Evolutionary conservation across 2,797 vertebrate genomes (phyloP).

Genomic region (Lutra lutra): DNA sequence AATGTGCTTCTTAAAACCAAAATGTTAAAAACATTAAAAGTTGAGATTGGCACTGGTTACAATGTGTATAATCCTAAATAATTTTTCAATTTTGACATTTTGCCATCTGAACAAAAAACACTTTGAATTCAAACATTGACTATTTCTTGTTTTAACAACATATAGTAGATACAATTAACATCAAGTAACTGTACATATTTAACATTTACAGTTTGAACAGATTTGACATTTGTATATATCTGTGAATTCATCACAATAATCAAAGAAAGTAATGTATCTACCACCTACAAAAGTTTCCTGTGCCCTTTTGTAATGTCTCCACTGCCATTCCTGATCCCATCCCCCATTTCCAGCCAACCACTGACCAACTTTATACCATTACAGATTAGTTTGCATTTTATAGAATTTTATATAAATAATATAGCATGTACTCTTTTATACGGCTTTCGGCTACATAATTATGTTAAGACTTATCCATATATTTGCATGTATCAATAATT

Average conservation of each 20-base stretch:
- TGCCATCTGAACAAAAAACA: neutral
- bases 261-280: neutral
- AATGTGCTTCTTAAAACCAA: neutral
- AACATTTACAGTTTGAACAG: neutral
- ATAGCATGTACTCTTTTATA: neutral
- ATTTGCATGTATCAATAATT: neutral
- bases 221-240: neutral
- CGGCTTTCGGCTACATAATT: neutral
- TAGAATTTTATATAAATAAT: neutral
- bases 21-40: neutral
- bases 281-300: neutral
- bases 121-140: slow-evolving; percentile 1
- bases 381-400: neutral
- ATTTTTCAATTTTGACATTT: neutral
- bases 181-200: neutral
- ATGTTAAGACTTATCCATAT: neutral
- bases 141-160: neutral
- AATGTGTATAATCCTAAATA: neutral
- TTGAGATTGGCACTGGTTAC: neutral
- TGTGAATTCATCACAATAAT: neutral
- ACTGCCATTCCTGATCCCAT: neutral
- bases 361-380: neutral
- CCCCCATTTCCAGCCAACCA: neutral
- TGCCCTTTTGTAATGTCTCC: rapidly evolving
- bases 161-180: neutral